These are phyloP conservation scores for Caerostris darwini DNA, from an alignment of 1,140 invertebrate genomes.

Conservation along the genomic window DNA sequence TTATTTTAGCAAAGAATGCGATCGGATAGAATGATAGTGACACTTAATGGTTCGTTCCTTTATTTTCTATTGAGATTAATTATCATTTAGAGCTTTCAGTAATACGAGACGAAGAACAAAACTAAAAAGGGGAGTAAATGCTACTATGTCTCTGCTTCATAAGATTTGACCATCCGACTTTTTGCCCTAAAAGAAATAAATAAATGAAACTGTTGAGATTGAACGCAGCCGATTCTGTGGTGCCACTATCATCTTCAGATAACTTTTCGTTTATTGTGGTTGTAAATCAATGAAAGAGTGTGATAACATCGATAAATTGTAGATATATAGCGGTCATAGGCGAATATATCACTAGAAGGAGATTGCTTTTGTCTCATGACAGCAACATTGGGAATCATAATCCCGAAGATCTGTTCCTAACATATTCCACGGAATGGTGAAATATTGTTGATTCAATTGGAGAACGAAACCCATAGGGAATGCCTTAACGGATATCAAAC, in stretches of 20 bases:
- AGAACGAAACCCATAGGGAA: conserved; percentile 19
- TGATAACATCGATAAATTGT: conserved; percentile 77
- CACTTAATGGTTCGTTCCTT: background rate
- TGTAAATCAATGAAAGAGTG: conserved; percentile 74
- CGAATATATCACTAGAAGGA: conserved; percentile 71
- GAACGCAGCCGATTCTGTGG: conserved; percentile 38
- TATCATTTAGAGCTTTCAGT: conserved; percentile 32
- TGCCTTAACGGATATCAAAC: conserved; percentile 33
- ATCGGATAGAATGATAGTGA: background rate
- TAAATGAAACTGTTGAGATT: conserved; percentile 51
- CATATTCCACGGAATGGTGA: conserved; percentile 45
- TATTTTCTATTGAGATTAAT: background rate
- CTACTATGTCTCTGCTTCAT: conserved; percentile 21
- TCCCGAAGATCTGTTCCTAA: conserved; percentile 48
- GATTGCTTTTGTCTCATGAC: conserved; percentile 73
- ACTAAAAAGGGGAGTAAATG: conserved; percentile 7
- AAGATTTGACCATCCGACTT: conserved; percentile 24
- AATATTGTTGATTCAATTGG: conserved; percentile 61
- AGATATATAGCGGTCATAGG: conserved; percentile 64
- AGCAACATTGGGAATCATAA: conserved; percentile 43
- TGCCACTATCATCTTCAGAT: conserved; percentile 61
- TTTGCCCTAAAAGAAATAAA: conserved; percentile 8
- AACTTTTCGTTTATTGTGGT: conserved; percentile 77
- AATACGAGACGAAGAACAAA: conserved; percentile 23
- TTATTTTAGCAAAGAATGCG: background rate